Base-by-base conservation (phyloP, 2,888 invertebrate genomes). In the Formica aserva region DNA sequence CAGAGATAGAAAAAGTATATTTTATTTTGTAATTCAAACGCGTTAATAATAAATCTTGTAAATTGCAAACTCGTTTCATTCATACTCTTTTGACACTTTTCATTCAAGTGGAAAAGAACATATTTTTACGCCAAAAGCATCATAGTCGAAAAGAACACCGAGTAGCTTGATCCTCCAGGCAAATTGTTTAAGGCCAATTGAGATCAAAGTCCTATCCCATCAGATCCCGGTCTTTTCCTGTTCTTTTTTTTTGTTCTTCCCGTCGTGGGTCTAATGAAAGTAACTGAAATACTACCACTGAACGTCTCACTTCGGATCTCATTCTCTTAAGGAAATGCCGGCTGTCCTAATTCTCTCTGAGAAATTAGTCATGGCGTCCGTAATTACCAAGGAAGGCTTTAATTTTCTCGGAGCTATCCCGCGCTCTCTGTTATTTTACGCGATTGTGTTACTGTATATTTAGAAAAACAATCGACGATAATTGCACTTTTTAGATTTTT, bases 281-380 rank as follows among this genome's bases (percentile, higher is more conserved):
- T 87, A 89, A 91, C 87, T 85, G 90, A 91, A 91, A 88, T 89
- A 91, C 87, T 71, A 83, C 87, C 35, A 81, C 81, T 71, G 85
- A 87, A 84, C 74, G 90, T 88, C 85, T 82, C 72, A 78, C 86
- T 86, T 87, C 80, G 85, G 74, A 82, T 84, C 85, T 86, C 85
- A 81, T 90, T 87, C 87, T 87, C 90, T 90, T 84, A 84, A 87
- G 88, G 82, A 86, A 87, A 88, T 85, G 74, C 87, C 82, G 74
- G 57, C 82, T 63, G 81, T 63, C 75, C 41, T 35, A 29, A 69
- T 74, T 62, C 81, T 55, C 84, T 48, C 71, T 72, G 84, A 83
- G 85, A 86, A 87, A 90, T 90, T 88, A 85, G 78, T 76, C 86
- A 74, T 83, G 74, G 74, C 86, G 81, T 75, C 74, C 57, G 87